Conservation (phyloP, 1,140 invertebrate genomes). For the Atta colombica region DNA sequence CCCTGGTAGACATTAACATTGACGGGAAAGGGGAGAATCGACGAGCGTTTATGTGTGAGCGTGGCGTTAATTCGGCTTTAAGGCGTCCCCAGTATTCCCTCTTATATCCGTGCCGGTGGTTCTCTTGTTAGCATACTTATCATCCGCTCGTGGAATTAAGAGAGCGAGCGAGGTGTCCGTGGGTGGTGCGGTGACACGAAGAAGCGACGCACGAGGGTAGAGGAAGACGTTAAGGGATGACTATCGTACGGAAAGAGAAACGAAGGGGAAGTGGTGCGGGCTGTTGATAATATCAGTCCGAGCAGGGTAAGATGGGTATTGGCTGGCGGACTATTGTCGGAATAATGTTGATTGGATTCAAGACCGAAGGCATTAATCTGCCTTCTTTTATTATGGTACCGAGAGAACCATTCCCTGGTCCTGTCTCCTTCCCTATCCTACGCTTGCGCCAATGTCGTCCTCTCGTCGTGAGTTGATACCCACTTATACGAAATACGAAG, state of each 20-base stretch:
- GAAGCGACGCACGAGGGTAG: constrained; percentile 67
- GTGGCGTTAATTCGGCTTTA: constrained; percentile 83
- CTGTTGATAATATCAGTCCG: constrained; percentile 86
- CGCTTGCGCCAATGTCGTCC: constrained; percentile 2
- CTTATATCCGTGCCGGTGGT: constrained; percentile 71
- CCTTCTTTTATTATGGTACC: constrained; percentile 85
- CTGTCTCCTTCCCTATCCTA: not conserved
- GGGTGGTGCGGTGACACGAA: constrained; percentile 64
- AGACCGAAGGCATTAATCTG: constrained; percentile 86
- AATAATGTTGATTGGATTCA: constrained; percentile 87
- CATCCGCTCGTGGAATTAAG: constrained; percentile 84
- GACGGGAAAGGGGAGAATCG: constrained; percentile 77
- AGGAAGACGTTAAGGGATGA: constrained; percentile 71
- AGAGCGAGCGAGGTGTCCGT: constrained; percentile 69
- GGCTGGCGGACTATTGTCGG: constrained; percentile 85
- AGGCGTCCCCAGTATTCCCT: constrained; percentile 61
- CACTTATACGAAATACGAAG: constrained; percentile 62
- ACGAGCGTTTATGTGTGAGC: constrained; percentile 80
- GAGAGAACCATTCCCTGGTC: constrained; percentile 67
- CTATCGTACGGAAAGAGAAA: constrained; percentile 64
- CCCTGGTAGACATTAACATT: constrained; percentile 82
- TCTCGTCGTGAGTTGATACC: constrained; percentile 59
- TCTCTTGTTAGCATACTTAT: constrained; percentile 86
- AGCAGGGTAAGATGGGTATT: constrained; percentile 81
- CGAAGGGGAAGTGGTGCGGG: constrained; percentile 58